Percentiles rank a stretch among this genome's conserved stretches.
These are phyloP conservation scores for Todus mexicanus DNA, from an alignment of 2,797 vertebrate genomes.

Conservation along the genomic window DNA sequence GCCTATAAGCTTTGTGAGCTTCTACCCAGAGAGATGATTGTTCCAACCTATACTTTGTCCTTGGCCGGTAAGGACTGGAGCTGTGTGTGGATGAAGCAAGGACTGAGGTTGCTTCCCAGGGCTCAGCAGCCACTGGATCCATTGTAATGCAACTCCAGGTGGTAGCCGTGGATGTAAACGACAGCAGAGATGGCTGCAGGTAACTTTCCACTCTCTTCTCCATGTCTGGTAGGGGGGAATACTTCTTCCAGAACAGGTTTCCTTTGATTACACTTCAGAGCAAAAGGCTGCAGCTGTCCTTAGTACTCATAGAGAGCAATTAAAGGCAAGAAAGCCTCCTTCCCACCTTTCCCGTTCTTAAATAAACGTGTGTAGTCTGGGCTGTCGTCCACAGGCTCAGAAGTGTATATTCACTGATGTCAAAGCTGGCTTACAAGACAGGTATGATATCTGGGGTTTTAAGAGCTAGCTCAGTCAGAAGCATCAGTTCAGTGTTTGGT, in stretches of 20 bases:
- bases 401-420: neutral
- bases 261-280: neutral
- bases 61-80: neutral
- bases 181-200: neutral
- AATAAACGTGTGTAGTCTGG: neutral
- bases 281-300: neutral
- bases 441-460: neutral
- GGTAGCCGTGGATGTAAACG: neutral
- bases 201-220: neutral
- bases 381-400: neutral
- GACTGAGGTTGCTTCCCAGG: neutral
- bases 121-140: neutral
- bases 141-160: neutral
- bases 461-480: neutral
- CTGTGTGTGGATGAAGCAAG: neutral
- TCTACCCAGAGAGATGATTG: neutral
- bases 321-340: neutral
- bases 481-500: neutral
- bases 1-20: neutral
- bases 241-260: neutral
- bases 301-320: neutral
- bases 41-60: neutral
- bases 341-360: neutral
- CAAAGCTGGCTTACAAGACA: neutral
- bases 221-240: neutral